These are phyloP conservation scores for Pteromalus puparum DNA, from an alignment of 1,140 invertebrate genomes.

Conservation along the genomic window DNA sequence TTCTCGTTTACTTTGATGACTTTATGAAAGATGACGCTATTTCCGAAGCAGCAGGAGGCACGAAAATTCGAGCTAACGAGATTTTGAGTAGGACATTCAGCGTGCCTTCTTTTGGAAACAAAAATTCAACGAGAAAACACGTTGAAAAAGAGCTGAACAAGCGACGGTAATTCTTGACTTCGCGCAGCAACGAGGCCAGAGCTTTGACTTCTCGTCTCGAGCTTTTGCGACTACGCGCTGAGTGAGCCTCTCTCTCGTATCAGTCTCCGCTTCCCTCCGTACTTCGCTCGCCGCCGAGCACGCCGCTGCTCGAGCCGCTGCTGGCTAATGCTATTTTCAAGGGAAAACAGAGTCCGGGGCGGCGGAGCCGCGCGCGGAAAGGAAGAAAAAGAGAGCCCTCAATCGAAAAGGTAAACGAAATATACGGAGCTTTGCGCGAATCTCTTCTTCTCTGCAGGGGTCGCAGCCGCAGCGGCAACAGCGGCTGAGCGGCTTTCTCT, in stretches of 20 bases:
- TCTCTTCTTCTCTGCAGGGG: not conserved
- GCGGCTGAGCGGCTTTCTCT: not conserved
- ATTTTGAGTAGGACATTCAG: not conserved
- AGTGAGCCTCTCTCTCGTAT: not conserved
- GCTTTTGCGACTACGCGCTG: not conserved
- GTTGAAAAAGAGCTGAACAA: too few relatives aligned
- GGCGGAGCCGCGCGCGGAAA: not conserved
- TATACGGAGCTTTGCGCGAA: constrained; percentile 5
- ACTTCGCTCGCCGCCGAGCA: not conserved
- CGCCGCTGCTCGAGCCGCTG: too few relatives aligned
- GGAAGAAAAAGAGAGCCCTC: not conserved
- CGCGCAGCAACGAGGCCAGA: not conserved
- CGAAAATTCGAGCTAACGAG: not conserved
- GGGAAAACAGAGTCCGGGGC: not conserved
- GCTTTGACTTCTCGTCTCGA: not conserved
- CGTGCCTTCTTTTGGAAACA: too few relatives aligned
- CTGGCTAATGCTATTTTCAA: constrained; percentile 17
- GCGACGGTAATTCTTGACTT: not conserved
- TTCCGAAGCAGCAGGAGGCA: too few relatives aligned
- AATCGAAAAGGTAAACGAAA: constrained; percentile 4
- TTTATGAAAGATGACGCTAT: too few relatives aligned
- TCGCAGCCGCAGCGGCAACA: not conserved
- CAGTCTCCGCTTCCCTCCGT: not conserved
- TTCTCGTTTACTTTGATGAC: too few relatives aligned
- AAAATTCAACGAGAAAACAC: too few relatives aligned